Evolutionary conservation across 2,797 vertebrate species (phyloP).

Genomic region (Spinus olivaceus): DNA sequence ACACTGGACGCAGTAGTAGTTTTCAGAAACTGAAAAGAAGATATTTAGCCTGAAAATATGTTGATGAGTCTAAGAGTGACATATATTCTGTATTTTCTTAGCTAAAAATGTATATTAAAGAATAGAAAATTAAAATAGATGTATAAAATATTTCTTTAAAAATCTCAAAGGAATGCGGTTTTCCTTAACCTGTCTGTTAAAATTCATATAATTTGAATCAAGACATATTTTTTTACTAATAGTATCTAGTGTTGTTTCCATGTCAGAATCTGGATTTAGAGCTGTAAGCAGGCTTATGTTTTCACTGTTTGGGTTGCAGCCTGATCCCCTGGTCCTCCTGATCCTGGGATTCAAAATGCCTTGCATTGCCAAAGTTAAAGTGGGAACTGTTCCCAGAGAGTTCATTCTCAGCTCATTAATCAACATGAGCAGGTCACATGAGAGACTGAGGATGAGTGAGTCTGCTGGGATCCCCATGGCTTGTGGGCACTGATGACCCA

Average conservation of each 20-base stretch:
- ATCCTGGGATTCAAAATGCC: conserved; percentile 18
- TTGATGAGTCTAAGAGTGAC: neutral
- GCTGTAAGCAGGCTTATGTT: neutral
- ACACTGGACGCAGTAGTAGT: neutral
- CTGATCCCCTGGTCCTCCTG: neutral
- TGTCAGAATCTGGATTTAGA: conserved; percentile 3
- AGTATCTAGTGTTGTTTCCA: neutral
- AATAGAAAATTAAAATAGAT: neutral
- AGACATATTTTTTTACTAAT: neutral
- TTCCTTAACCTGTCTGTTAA: neutral
- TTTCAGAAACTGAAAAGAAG: neutral
- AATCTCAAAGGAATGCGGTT: neutral
- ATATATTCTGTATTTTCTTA: neutral
- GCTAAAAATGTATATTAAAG: neutral
- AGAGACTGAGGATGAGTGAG: neutral
- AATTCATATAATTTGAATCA: neutral
- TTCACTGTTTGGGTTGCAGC: conserved; percentile 10
- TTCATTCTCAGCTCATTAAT: conserved; percentile 41
- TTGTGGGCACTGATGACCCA: neutral
- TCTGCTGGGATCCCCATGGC: neutral
- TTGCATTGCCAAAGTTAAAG: neutral
- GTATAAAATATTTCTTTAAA: neutral
- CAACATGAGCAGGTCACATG: neutral
- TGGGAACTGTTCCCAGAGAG: conserved; percentile 2
- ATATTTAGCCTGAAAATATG: neutral